Evolutionary conservation across 2,113 vertebrate species (phyloP), one percentile per base, ranked within the genome.

Genomic region (Heterotis niloticus): DNA sequence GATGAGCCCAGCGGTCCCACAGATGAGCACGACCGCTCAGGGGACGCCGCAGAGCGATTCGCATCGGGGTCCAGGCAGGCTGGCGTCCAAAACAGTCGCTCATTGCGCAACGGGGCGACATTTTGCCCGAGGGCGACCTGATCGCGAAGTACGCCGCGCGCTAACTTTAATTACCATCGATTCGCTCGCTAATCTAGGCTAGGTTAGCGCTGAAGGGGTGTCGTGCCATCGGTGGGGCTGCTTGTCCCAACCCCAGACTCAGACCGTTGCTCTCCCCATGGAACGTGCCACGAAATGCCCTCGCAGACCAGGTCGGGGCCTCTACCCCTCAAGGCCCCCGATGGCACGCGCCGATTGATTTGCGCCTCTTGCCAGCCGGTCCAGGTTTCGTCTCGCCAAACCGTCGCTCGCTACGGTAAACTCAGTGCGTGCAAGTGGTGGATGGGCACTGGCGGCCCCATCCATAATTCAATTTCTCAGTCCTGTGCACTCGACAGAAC

Each of bases 131-230:
- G 83, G 84, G 80, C 85, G 82, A 87, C 82, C 82, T 78, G 82
- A 66, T 84, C 86, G 82, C 89, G 91, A 92, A 89, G 91, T 87
- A 91, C 86, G 81, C 86, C 54, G 83, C 72, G 85, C 87, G 80
- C 85, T 83, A 75, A 79, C 52, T 88, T 88, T 90, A 91, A 92
- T 93, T 90, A 88, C 68, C 83, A 85, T 89, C 56, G 88, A 90
- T 90, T 77, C 83, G 81, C 79, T 70, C 20, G 79, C 81, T 83
- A 81, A 82, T 85, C 74, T 78, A 85, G 80, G 81, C 69, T 70
- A 65, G 64, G 77, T 84, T 83, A 79, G 79, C 28, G 85, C 85
- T 87, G n/a, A 26, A 84, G 82, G 80, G 82, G 51, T 23, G 51
- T 11, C 17, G 26, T 24, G 78, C 24, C 2, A 13, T 9, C 5